Percentiles rank a stretch among this genome's conserved stretches.
Evolutionary conservation across 2,888 invertebrate species (phyloP).

Genomic region (Sphaeridia pumilis): DNA sequence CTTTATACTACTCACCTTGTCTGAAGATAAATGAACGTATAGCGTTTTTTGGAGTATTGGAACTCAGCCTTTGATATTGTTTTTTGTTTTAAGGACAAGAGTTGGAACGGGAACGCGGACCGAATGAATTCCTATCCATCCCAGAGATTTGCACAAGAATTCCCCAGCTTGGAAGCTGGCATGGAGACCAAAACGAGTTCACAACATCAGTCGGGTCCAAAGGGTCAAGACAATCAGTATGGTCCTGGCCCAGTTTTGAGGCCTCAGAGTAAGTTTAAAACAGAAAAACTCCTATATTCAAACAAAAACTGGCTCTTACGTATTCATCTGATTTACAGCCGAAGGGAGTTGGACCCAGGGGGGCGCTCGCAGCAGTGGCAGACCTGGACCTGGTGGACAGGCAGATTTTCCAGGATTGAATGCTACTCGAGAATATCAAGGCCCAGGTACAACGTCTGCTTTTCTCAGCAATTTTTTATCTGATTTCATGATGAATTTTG

Average conservation of each 20-base stretch:
- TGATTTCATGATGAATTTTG: neutral
- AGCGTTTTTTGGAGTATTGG: neutral
- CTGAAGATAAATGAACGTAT: neutral
- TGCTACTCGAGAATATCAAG: conserved; percentile 45
- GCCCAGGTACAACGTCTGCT: conserved; percentile 15
- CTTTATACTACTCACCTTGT: neutral
- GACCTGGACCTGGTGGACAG: conserved; percentile 38
- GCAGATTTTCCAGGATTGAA: conserved; percentile 45
- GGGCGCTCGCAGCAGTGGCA: conserved; percentile 28
- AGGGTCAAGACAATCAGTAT: conserved; percentile 35
- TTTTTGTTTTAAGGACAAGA: conserved; percentile 26
- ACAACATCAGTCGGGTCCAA: conserved; percentile 25
- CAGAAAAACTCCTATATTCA: neutral
- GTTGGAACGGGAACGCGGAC: conserved; percentile 32
- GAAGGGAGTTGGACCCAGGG: conserved; percentile 37
- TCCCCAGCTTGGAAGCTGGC: conserved; percentile 25
- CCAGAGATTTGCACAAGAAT: conserved; percentile 35
- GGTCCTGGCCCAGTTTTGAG: conserved; percentile 35
- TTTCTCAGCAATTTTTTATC: neutral
- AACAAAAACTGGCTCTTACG: neutral
- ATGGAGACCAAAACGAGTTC: conserved; percentile 9
- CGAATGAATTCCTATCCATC: conserved; percentile 25
- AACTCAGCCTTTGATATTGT: neutral
- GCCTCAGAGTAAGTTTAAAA: conserved; percentile 31
- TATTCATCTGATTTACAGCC: conserved; percentile 22